phyloP scores from a whole-genome alignment of 2,888 invertebrate species.

The Syrphus vitripennis region DNA sequence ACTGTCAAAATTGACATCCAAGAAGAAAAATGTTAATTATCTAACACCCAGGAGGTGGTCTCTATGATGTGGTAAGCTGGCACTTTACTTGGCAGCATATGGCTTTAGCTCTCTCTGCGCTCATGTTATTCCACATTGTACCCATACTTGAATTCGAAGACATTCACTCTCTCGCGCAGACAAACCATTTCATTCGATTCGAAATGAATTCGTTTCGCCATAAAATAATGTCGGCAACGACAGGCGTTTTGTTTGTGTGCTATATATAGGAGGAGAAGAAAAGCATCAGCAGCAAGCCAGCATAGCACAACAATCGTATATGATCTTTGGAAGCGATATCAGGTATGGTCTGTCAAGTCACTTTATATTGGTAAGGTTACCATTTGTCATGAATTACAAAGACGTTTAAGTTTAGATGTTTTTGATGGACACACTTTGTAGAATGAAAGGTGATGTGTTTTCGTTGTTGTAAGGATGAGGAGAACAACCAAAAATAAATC shows the following conservation, averaged over 20 bases:
- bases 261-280: background rate
- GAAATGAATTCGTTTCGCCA: slow-evolving; percentile 73
- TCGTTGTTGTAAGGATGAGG: too few species aligned
- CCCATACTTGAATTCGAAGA: slow-evolving; percentile 12
- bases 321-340: slow-evolving; percentile 27
- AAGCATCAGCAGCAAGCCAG: slow-evolving; percentile 14
- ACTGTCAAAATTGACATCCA: slow-evolving; percentile 70
- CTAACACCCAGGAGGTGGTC: slow-evolving; percentile 74
- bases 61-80: slow-evolving; percentile 34
- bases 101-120: too few species aligned
- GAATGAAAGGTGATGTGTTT: too few species aligned
- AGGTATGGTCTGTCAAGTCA: slow-evolving; percentile 53
- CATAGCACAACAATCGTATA: slow-evolving; percentile 1
- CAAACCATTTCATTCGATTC: slow-evolving; percentile 58
- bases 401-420: background rate
- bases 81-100: background rate
- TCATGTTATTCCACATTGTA: too few species aligned
- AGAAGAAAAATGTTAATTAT: slow-evolving; percentile 74
- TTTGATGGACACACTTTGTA: too few species aligned
- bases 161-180: slow-evolving; percentile 19
- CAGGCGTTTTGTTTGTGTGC: slow-evolving; percentile 42
- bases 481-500: too few species aligned
- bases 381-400: background rate
- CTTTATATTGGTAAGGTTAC: background rate
- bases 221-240: slow-evolving; percentile 60